Percentiles rank a stretch among this genome's conserved stretches.
These are phyloP conservation scores for Bryconaethiops microstoma DNA, from an alignment of 2,797 vertebrate genomes.

Conservation along the genomic window DNA sequence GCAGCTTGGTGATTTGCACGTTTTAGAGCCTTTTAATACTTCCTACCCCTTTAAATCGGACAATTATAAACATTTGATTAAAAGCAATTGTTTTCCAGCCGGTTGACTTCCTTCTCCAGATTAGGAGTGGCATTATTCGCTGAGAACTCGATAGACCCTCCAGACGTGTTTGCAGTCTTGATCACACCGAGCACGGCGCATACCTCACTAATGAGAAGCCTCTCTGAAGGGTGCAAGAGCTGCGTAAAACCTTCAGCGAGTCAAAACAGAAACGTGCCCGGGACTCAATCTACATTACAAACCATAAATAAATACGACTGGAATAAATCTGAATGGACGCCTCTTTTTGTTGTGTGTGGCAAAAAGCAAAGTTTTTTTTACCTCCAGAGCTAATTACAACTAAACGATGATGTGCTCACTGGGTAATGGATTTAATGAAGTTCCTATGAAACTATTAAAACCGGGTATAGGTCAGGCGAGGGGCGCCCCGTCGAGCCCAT, in stretches of 20 bases:
- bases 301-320: slow-evolving; percentile 60
- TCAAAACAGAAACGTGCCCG: slow-evolving; percentile 10
- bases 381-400: slow-evolving; percentile 79
- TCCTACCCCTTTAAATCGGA: not conserved
- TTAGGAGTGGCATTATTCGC: slow-evolving; percentile 5
- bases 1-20: too few relatives aligned
- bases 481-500: slow-evolving; percentile 83
- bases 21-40: not conserved
- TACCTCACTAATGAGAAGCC: slow-evolving; percentile 31
- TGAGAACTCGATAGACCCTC: not conserved
- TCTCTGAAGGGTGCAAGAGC: slow-evolving; percentile 25
- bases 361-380: slow-evolving; percentile 64
- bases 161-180: slow-evolving; percentile 8
- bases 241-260: slow-evolving; percentile 11
- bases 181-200: slow-evolving; percentile 36
- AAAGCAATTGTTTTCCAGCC: slow-evolving; percentile 5
- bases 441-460: slow-evolving; percentile 90
- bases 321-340: too few relatives aligned
- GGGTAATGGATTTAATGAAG: slow-evolving; percentile 96
- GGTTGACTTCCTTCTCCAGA: not conserved
- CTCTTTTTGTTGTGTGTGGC: not conserved
- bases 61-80: not conserved
- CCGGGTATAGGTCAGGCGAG: slow-evolving; percentile 84
- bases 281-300: not conserved
- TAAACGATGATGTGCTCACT: slow-evolving; percentile 85